Base-by-base conservation (phyloP, 2,888 invertebrate species). In the Polydrusus cervinus region DNA sequence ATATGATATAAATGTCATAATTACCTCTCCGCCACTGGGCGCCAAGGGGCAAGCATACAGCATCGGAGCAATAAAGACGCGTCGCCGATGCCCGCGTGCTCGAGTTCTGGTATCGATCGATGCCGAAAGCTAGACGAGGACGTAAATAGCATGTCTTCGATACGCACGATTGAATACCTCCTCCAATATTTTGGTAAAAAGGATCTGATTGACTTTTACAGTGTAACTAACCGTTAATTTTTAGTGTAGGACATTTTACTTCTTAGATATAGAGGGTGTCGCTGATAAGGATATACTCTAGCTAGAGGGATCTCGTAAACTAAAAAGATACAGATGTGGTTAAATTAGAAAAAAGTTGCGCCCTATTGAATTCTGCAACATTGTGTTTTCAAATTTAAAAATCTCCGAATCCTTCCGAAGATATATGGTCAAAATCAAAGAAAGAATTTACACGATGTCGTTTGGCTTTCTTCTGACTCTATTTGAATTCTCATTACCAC, bases 71-170 rank as follows among this genome's bases (percentile, higher is more conserved):
- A 38, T 25, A 40, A 53, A 38, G 67, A 66, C 66, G 51, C 64
- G 64, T 64, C 51, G 16, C n/a, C 11, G 43, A 25, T 60, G 57
- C 18, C 57, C 68, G 49, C 57, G 43, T 68, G 68, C 68, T 57
- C 68, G 68, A 68, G 55, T 68, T 68, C 57, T n/a, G 55, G 68
- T 68, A 68, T 68, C 68, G 68, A 68, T 68, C 57, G 55, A 43
- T 40, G 30, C 53, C 20, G 30, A 10, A n/a, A n/a, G 45, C 57
- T 34, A 49, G 65, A 64, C 49, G 49, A 49, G 49, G 65, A 65
- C 65, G 51, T 10, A 51, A 47, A 65, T 14, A 34, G 43, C 49
- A 51, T 10, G 34, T 51, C 51, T 60, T 60, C 16, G 10, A 3
- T 8, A 38, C 38, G 38, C 57, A 60, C 38, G 38, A 60, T 60